Conservation (phyloP, 2,888 invertebrate species). For the Dromius quadrimaculatus region DNA sequence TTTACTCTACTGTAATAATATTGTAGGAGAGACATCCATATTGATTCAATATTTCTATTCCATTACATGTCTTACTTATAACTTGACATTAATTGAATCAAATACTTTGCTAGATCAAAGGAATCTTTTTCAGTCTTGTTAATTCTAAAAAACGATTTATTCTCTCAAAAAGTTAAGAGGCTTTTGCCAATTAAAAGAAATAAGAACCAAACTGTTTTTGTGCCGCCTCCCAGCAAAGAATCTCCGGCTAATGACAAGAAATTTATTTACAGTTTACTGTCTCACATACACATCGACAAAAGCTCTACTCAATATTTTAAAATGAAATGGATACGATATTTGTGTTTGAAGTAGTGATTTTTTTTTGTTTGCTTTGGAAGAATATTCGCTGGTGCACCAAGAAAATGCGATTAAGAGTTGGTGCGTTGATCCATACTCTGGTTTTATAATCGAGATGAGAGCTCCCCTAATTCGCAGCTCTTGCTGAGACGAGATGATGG, state of each 20-base stretch:
- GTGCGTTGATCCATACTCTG: conserved; percentile 11
- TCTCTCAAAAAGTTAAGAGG: conserved; percentile 44
- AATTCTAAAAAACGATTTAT: conserved; percentile 47
- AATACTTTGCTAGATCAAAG: conserved; percentile 37
- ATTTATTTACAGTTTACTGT: conserved; percentile 45
- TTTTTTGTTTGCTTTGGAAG: too few species aligned
- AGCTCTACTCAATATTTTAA: too few species aligned
- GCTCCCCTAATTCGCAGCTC: conserved; percentile 25
- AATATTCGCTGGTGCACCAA: not conserved
- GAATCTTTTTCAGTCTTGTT: conserved; percentile 47
- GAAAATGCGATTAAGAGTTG: conserved; percentile 11
- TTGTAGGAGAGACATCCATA: conserved; percentile 12
- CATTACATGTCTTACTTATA: not conserved
- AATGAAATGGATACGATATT: not conserved
- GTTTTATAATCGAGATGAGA: conserved; percentile 49
- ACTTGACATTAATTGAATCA: conserved; percentile 29
- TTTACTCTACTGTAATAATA: conserved; percentile 22
- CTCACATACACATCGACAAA: not conserved
- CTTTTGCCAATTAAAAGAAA: conserved; percentile 52
- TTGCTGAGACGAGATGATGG: not conserved
- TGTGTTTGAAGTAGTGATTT: not conserved
- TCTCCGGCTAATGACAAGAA: conserved; percentile 41
- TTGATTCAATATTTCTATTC: not conserved
- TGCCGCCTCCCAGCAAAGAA: not conserved
- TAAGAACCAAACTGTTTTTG: conserved; percentile 47